These are phyloP conservation scores for Sparidentex hasta DNA, from an alignment of 2,797 vertebrate genomes.

Conservation along the genomic window DNA sequence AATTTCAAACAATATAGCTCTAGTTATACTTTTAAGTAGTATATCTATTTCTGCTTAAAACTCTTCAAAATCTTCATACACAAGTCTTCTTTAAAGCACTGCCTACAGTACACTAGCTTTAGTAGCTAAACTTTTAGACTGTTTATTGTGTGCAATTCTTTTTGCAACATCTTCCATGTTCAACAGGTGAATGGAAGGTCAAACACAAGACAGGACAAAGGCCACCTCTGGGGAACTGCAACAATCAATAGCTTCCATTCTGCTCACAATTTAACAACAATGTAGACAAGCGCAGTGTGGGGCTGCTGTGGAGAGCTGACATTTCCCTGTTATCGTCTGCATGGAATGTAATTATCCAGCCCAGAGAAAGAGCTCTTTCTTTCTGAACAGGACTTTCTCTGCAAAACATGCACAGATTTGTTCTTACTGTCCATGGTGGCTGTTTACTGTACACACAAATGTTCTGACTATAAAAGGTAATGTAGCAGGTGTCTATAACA, in stretches of 20 bases:
- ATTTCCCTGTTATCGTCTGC: constrained; percentile 83
- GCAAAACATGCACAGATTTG: constrained; percentile 66
- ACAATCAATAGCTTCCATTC: constrained; percentile 65
- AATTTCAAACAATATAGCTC: not conserved
- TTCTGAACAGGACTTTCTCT: constrained; percentile 59
- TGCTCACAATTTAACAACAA: constrained; percentile 73
- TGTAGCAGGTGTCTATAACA: not conserved
- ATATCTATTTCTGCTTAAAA: too few species aligned
- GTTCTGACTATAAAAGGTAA: constrained; percentile 24
- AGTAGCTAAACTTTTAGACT: constrained; percentile 14
- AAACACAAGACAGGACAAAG: constrained; percentile 58
- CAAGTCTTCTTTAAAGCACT: not conserved
- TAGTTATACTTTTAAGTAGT: too few species aligned
- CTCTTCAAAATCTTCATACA: not conserved
- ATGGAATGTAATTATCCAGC: constrained; percentile 84
- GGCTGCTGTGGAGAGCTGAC: constrained; percentile 65
- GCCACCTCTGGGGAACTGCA: constrained; percentile 37
- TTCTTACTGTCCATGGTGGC: constrained; percentile 53
- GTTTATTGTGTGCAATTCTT: constrained; percentile 16
- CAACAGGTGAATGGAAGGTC: constrained; percentile 60
- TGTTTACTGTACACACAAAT: constrained; percentile 22
- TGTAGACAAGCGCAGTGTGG: constrained; percentile 60
- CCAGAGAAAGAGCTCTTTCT: constrained; percentile 62
- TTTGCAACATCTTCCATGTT: constrained; percentile 33
- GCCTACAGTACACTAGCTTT: not conserved